Evolutionary conservation across 2,888 invertebrate genomes (phyloP).

Genomic region (Drepana falcataria): DNA sequence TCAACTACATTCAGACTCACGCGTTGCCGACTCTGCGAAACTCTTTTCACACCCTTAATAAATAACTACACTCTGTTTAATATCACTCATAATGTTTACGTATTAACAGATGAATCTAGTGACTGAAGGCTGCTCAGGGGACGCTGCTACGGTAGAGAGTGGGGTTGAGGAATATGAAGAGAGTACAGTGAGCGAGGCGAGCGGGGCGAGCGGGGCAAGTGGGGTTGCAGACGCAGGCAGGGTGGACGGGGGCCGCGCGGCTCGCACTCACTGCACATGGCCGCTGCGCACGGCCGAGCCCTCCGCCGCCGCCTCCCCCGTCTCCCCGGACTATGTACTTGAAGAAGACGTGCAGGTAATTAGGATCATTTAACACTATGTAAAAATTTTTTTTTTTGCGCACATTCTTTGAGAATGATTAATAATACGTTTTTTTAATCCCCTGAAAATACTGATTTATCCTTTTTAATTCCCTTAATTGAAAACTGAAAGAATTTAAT

Average conservation of each 20-base stretch:
- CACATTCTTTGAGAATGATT: no score
- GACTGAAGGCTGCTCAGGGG: neutral
- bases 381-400: no score
- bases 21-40: no score
- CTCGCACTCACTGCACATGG: slow-evolving; percentile 74
- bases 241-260: slow-evolving; percentile 35
- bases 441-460: no score
- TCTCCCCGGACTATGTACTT: slow-evolving; percentile 25
- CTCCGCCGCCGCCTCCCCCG: slow-evolving; percentile 5
- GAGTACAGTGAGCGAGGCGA: slow-evolving; percentile 3
- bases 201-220: slow-evolving; percentile 11
- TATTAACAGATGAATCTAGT: slow-evolving; percentile 5
- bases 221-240: slow-evolving; percentile 4
- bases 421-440: no score
- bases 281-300: slow-evolving; percentile 35
- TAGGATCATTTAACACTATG: neutral
- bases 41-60: no score
- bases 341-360: slow-evolving; percentile 45
- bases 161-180: slow-evolving; percentile 5
- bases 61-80: no score
- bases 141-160: neutral
- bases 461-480: no score
- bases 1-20: no score
- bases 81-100: no score
- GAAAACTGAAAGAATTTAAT: no score